These are phyloP conservation scores for Pseudochaenichthys georgianus DNA, from an alignment of 2,797 vertebrate genomes.

Conservation along the genomic window DNA sequence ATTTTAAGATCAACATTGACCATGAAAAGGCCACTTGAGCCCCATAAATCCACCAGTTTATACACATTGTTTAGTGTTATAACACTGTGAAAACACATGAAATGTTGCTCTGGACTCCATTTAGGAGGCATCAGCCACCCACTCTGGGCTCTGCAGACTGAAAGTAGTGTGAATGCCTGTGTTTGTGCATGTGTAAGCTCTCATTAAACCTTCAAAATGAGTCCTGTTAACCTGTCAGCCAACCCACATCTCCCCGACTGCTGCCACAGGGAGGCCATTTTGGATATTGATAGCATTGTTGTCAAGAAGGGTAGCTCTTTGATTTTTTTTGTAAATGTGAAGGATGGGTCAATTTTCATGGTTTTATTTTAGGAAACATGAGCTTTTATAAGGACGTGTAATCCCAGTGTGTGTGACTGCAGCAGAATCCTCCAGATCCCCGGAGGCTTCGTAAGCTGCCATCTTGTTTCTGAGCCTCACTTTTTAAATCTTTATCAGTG, in stretches of 20 bases:
- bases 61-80: not conserved
- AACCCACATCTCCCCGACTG: conserved; percentile 25
- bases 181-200: conserved; percentile 22
- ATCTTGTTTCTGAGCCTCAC: conserved; percentile 2
- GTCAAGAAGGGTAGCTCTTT: not conserved
- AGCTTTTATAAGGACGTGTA: not conserved
- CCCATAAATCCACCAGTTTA: not conserved
- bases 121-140: conserved; percentile 48
- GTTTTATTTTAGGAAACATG: not conserved
- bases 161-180: conserved; percentile 26
- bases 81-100: not conserved
- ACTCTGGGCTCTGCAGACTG: conserved; percentile 35
- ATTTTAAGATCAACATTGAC: not conserved
- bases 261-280: not conserved
- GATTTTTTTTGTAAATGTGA: not conserved
- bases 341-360: not conserved
- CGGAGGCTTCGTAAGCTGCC: not conserved
- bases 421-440: conserved; percentile 14
- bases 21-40: not conserved
- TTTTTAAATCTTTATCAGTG: not conserved
- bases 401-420: conserved; percentile 14
- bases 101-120: conserved; percentile 24
- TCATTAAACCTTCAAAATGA: conserved; percentile 41
- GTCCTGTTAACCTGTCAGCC: conserved; percentile 37
- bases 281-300: conserved; percentile 22